Evolutionary conservation across 2,113 vertebrate species (phyloP).

Genomic region (Martes martes): DNA sequence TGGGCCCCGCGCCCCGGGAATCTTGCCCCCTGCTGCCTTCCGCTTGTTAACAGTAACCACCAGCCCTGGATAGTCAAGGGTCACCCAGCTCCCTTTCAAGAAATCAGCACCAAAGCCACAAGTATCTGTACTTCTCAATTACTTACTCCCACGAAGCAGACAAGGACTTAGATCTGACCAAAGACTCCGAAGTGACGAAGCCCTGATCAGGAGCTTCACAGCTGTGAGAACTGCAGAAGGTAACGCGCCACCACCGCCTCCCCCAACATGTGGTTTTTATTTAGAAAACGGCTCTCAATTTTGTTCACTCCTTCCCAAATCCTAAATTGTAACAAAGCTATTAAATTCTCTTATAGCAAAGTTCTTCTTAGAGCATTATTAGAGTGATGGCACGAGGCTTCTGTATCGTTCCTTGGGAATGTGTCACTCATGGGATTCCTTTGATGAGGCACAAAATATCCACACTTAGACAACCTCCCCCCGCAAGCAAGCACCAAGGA

Average conservation of each 20-base stretch:
- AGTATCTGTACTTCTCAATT: background rate
- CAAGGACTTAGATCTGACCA: background rate
- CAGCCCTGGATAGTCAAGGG: background rate
- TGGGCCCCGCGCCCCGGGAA: background rate
- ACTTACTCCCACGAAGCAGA: background rate
- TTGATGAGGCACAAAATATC: background rate
- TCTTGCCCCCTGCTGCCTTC: background rate
- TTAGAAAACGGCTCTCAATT: background rate
- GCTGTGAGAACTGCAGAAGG: background rate
- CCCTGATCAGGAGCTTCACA: background rate
- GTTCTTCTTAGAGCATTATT: background rate
- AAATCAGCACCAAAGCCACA: background rate
- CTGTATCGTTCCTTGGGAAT: background rate
- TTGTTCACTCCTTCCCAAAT: background rate
- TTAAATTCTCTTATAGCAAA: background rate
- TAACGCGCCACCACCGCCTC: background rate
- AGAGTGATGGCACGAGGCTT: background rate
- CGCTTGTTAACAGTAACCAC: background rate
- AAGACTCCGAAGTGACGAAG: background rate
- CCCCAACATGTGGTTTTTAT: background rate
- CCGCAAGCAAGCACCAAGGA: background rate
- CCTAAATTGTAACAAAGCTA: background rate
- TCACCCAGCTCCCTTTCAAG: background rate
- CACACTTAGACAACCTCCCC: background rate
- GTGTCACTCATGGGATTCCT: background rate